Evolutionary conservation across 2,797 vertebrate genomes (phyloP), one percentile per base, ranked within the genome.

Genomic region (Cyprinodon diabolis): DNA sequence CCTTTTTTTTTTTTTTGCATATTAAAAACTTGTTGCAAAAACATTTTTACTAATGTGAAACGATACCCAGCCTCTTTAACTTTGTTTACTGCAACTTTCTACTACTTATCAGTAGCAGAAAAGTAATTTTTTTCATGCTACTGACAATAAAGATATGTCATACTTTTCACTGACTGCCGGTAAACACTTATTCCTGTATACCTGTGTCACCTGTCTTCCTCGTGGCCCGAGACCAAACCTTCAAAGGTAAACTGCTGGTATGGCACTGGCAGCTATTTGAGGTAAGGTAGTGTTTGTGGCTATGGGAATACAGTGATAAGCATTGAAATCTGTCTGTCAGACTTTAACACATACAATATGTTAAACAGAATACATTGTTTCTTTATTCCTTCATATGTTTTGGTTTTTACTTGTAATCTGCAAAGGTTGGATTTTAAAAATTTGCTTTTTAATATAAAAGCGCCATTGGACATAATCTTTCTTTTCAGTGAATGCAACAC

Each of bases 171-270:
- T 74, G 23, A 69, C 19, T 40, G 74, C 17, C 48, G 66, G 81
- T 79, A 43, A 43, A 43, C 55, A 76, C 58, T 45, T 56, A 30
- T 79, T 37, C 55, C 51, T 67, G 25, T 49, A 37, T 56, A 54
- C 48, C 55, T 63, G 66, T 57, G 30, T 30, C 75, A 35, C 72
- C 71, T 23, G 58, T 71, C 69, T 72, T 23, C 11, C 66, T 47
- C 57, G 6, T 84, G 84, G 77, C 83, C 83, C 57, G 63, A 54
- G 86, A 78, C 84, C 81, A 76, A 85, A 90, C 91, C 74, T 84
- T 85, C 79, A 85, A 91, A 90, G 86, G 91, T 93, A 92, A 93
- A 91, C 91, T 93, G 79, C 83, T 78, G 72, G 67, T 80, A 74
- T 81, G 83, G 77, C 30, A 30, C 74, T 71, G 75, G 89, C 86